phyloP scores from a whole-genome alignment of 2,797 vertebrate genomes.

The Aselliscus stoliczkanus region DNA sequence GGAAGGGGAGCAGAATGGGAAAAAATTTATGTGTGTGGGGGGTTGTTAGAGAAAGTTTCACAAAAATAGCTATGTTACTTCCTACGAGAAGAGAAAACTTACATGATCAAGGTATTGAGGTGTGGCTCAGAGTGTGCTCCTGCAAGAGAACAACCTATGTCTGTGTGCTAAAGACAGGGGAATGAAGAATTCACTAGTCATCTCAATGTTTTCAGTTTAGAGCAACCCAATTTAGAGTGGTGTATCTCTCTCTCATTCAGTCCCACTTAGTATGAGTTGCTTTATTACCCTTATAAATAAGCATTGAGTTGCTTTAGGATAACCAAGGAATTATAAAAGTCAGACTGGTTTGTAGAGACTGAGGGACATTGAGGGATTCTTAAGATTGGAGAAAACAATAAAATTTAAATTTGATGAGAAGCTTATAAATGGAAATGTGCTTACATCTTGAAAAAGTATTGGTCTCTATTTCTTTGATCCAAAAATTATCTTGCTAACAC shows the following conservation, averaged over 20 bases:
- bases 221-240: background rate
- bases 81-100: background rate
- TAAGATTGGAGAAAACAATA: background rate
- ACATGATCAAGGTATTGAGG: background rate
- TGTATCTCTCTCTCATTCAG: background rate
- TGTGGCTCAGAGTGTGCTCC: background rate
- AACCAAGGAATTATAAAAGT: background rate
- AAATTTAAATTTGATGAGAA: background rate
- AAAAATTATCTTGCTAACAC: background rate
- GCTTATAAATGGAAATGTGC: background rate
- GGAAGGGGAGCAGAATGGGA: background rate
- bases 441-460: background rate
- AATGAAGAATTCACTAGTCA: background rate
- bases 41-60: background rate
- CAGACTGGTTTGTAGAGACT: background rate
- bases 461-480: background rate
- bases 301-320: background rate
- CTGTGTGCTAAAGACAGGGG: background rate
- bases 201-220: background rate
- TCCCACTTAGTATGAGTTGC: background rate
- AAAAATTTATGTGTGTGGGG: background rate
- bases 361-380: background rate
- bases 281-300: background rate
- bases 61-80: background rate
- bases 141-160: background rate